Conservation (phyloP, 2,888 invertebrate genomes). For the Brachyptera risi region DNA sequence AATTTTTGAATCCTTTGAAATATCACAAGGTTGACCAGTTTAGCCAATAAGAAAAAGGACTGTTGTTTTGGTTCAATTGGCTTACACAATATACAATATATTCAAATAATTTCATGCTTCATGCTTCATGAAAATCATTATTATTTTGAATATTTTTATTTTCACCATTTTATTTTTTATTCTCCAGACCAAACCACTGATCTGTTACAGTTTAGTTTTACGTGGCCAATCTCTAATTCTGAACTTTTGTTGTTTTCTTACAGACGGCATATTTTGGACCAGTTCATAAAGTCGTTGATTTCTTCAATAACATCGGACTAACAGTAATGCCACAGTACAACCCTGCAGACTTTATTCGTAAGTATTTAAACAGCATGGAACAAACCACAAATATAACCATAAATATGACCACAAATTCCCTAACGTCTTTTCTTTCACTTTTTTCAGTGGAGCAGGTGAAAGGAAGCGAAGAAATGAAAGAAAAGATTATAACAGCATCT, state of each 20-base stretch:
- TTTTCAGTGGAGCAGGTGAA: constrained; percentile 71
- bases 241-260: background rate
- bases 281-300: constrained; percentile 64
- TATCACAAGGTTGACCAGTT: too few relatives aligned
- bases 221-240: background rate
- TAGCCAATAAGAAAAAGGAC: too few relatives aligned
- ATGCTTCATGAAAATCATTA: too few relatives aligned
- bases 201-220: background rate
- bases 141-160: too few relatives aligned
- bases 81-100: too few relatives aligned
- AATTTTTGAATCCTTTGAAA: too few relatives aligned
- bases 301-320: constrained; percentile 66
- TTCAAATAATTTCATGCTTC: too few relatives aligned
- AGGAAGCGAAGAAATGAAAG: constrained; percentile 60
- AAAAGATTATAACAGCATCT: constrained; percentile 63
- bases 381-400: background rate
- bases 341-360: constrained; percentile 79
- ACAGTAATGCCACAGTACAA: constrained; percentile 72
- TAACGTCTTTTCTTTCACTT: constrained; percentile 6
- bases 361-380: constrained; percentile 49
- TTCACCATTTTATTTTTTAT: background rate
- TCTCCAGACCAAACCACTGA: background rate
- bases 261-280: constrained; percentile 71
- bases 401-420: background rate
- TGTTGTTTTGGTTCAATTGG: too few relatives aligned